Conservation (phyloP, 2,113 vertebrate genomes). For the Chaetodon trifascialis region DNA sequence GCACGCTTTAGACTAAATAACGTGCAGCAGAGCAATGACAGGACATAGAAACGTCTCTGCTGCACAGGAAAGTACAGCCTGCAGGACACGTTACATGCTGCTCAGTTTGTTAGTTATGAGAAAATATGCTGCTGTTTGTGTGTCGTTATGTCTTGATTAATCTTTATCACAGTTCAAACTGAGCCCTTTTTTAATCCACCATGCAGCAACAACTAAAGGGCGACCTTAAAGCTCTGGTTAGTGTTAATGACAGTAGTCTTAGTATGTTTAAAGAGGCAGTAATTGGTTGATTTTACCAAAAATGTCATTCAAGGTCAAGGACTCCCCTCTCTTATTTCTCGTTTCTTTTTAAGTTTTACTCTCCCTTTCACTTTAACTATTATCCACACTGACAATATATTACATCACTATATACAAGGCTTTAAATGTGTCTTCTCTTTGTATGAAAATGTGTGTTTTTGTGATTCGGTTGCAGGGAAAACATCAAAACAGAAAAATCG, state of each 20-base stretch:
- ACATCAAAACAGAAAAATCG: not conserved
- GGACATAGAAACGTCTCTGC: not conserved
- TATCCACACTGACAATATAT: not conserved
- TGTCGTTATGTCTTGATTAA: not conserved
- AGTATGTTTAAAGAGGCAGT: not conserved
- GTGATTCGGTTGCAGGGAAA: not conserved
- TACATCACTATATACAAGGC: no score
- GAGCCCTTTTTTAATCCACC: not conserved
- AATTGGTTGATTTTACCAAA: constrained; percentile 33
- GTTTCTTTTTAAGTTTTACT: not conserved
- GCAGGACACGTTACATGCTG: not conserved
- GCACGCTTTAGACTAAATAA: not conserved
- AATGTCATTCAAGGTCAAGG: constrained; percentile 66
- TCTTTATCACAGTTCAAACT: constrained; percentile 2
- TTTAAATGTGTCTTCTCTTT: not conserved
- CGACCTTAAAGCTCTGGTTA: not conserved
- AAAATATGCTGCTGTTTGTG: not conserved
- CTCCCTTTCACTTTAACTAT: constrained; percentile 31
- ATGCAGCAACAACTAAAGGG: not conserved
- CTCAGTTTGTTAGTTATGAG: constrained; percentile 7
- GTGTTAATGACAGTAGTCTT: not conserved
- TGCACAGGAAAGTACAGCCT: not conserved
- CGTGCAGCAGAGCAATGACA: not conserved
- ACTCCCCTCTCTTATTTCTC: not conserved
- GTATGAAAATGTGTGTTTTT: not conserved